phyloP scores from a whole-genome alignment of 1,140 invertebrate genomes.

The Philotrypesis tridentata region DNA sequence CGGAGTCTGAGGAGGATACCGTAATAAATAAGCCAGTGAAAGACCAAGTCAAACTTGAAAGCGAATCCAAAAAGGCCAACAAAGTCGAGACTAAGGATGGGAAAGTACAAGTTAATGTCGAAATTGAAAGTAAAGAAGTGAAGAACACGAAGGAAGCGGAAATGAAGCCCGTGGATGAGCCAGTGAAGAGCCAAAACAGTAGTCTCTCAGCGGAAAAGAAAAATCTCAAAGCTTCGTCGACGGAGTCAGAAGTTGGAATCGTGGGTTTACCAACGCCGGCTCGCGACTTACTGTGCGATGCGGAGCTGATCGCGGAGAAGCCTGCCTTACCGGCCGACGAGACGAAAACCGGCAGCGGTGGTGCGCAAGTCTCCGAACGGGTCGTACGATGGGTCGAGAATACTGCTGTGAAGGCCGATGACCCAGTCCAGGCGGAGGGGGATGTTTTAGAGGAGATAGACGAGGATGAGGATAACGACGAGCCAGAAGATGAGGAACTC shows the following conservation, averaged over 20 bases:
- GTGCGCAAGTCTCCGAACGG: constrained; percentile 56
- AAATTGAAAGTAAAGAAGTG: background rate
- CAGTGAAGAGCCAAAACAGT: background rate
- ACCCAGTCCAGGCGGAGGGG: background rate
- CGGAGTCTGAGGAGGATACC: background rate
- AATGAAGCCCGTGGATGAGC: background rate
- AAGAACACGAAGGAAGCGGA: background rate
- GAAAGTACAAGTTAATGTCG: too few relatives aligned
- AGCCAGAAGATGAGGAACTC: constrained; percentile 14
- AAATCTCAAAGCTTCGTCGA: background rate
- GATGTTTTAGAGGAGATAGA: constrained; percentile 49
- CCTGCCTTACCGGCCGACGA: constrained; percentile 62
- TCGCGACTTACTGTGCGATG: constrained; percentile 60
- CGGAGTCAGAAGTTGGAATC: constrained; percentile 55
- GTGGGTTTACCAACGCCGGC: constrained; percentile 61
- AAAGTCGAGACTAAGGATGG: background rate
- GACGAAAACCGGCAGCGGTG: background rate
- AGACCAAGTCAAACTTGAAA: too few relatives aligned
- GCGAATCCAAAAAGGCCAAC: background rate
- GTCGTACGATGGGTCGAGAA: constrained; percentile 66
- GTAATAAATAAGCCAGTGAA: too few relatives aligned
- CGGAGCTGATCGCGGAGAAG: constrained; percentile 56
- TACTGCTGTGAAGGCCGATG: constrained; percentile 52
- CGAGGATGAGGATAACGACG: constrained; percentile 23
- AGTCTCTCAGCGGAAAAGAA: background rate